Evolutionary conservation across 2,888 invertebrate genomes (phyloP), one percentile per base, ranked within the genome.

Genomic region (Hoplodrina blanda): DNA sequence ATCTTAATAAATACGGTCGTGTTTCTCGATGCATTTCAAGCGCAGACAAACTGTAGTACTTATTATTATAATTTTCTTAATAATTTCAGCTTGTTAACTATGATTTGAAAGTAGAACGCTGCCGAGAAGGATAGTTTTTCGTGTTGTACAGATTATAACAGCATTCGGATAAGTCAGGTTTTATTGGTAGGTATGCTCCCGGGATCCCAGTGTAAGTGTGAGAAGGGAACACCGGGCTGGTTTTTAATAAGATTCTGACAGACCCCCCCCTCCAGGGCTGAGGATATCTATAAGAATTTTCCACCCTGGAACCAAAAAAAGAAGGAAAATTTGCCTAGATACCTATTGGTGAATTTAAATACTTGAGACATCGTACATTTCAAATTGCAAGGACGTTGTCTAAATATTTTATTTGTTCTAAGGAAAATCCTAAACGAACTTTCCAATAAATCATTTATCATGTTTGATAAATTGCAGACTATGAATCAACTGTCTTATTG

Each of bases 71-170:
- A 73, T 77, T 73, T 70, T 59, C 44, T 60, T 17, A 71, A 59
- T 70, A 66, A 74, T 69, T 49, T 63, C 5, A 60, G 61, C 57
- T 69, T 54, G 59, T 67, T 69, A 57, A 49, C 57, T 44, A 6
- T 20, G 17, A 78, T 80, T 69, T 60, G 62, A 76, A 83, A 83
- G 60, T 60, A 59, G 78, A 57, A 66, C 66, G 49, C 53, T 44
- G 44, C 57, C 44, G 52, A 17, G 46, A 59, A 10, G n/a, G 37
- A 15, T 49, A 52, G 41, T 46, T 65, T 80, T 66, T 59, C 52
- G 61, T 54, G 17, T 62, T 56, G 37, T 54, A 13, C 25, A 69
- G 33, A 30, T 50, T 20, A 60, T 30, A 52, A 49, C 50, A 53
- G 11, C 46, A 46, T 49, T 53, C 4, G 10, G 17, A 25, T 52